Base-by-base conservation (phyloP, 2,888 invertebrate genomes). In the Xanthia icteritia region DNA sequence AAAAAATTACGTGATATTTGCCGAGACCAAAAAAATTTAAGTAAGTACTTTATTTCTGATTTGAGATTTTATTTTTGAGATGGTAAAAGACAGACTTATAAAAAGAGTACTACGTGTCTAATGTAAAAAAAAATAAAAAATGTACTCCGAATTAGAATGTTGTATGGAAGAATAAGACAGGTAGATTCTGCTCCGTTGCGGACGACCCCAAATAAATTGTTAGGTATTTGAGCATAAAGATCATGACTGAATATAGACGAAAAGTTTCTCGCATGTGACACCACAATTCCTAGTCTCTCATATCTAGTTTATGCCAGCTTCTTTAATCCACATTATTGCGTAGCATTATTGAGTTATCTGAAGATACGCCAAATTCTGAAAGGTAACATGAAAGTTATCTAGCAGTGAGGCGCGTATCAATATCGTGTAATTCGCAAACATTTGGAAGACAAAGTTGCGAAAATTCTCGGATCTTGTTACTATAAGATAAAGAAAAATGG, bases 401-500 rank as follows among this genome's bases (percentile, higher is more conserved):
- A 48, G n/a, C 20, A 51, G 56, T 56, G 31, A 51, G n/a, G 31
- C 54, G 20, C 45, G 42, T 80, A 66, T 72, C 73, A 69, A 65
- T 74, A 71, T 76, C 36, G 17, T 23, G 9, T 60, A 66, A 76
- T 81, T 84, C 54, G 54, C 64, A 73, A 64, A 74, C 23, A 74
- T 36, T 73, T 56, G 61, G 15, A 76, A 67, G 66, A 54, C 63
- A 74, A 86, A 78, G 70, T 80, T 82, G 60, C 76, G 58, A 75
- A 76, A 63, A 67, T 60, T 71, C 63, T 70, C 63, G 13, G 77
- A 65, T 73, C 60, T 60, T 70, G 66, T 79, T 70, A 84, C 31
- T 54, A n/a, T n/a, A 36, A 70, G 81, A 81, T 79, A 81, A 60
- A 74, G 61, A 66, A 75, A 80, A 77, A 51, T 68, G 51, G 67